Conservation (phyloP, 1,140 invertebrate species). For the Apis mellifera region Amel_HAv3.1 CM009935.2:8677501-8678000, state of each 20-base stretch:
- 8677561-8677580: constrained; percentile 19
- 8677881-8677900: background rate
- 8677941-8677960: background rate
- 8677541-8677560: background rate
- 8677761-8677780: background rate
- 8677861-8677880: background rate
- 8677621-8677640: too few species aligned
- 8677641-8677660: too few species aligned
- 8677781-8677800: background rate
- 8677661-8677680: too few species aligned
- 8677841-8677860: background rate
- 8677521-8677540: constrained; percentile 10
- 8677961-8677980: constrained; percentile 8
- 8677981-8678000: constrained; percentile 9
- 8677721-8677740: background rate
- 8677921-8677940: constrained; percentile 34
- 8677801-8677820: background rate
- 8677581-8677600: background rate
- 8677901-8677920: constrained; percentile 44
- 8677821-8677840: constrained; percentile 45
- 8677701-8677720: background rate
- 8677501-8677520: constrained; percentile 17
- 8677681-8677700: too few species aligned
- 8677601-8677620: too few species aligned
- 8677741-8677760: too few species aligned